A percentile compares a stretch with the other conserved stretches of the same genome.
Conservation (phyloP, 2,113 vertebrate genomes). For the Myotis brandtii region DNA sequence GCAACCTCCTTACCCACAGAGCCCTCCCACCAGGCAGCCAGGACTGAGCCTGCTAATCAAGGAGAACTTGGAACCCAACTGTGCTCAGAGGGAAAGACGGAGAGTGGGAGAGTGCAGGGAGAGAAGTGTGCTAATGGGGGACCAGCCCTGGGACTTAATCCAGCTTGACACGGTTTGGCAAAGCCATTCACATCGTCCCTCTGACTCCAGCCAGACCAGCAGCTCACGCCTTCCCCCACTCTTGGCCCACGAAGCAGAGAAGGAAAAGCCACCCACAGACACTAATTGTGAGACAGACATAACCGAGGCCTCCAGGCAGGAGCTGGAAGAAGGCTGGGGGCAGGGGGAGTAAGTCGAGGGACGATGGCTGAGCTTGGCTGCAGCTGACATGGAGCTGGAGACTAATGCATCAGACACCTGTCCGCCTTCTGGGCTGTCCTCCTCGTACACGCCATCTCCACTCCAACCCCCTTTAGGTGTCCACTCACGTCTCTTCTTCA, state of each 20-base stretch:
- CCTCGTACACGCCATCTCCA: accelerated
- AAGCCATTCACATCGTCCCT: background rate
- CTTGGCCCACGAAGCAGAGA: background rate
- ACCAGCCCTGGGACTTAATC: conserved; percentile 54
- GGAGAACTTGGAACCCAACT: background rate
- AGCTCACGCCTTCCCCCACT: background rate
- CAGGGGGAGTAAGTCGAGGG: accelerated
- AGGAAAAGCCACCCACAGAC: conserved; percentile 55
- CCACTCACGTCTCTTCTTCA: background rate
- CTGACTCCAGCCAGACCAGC: conserved; percentile 43
- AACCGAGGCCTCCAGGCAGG: background rate
- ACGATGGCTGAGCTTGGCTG: background rate
- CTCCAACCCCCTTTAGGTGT: background rate
- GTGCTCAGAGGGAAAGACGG: background rate
- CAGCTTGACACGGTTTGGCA: conserved; percentile 53
- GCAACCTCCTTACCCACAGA: background rate
- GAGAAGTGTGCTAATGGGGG: accelerated
- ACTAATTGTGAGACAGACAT: background rate
- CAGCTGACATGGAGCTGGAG: background rate
- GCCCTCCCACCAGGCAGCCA: background rate
- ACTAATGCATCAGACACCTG: background rate
- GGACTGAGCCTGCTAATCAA: background rate
- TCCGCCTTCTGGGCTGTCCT: background rate
- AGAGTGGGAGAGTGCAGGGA: background rate
- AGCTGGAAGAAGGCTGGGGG: background rate